A percentile compares a stretch with the other conserved stretches of the same genome.
phyloP scores from a whole-genome alignment of 2,113 vertebrate species.

The Triplophysa siluroides region DNA sequence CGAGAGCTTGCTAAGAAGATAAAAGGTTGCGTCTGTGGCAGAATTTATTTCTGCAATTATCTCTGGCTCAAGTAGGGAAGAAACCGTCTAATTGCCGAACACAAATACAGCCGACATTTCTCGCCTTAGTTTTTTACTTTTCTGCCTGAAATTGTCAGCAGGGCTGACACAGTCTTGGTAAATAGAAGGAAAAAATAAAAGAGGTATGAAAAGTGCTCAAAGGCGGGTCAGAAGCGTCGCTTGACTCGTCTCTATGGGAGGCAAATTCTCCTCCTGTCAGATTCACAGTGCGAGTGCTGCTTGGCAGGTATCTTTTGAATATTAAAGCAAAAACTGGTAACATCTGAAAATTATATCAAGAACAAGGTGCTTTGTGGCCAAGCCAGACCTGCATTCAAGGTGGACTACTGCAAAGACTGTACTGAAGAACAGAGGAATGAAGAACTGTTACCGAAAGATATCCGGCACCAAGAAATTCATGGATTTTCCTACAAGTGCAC shows the following conservation, averaged over 20 bases:
- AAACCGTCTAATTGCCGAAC: conserved; percentile 51
- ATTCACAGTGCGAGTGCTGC: background rate
- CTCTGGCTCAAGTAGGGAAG: conserved; percentile 23
- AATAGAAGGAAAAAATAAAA: conserved; percentile 43
- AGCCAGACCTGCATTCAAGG: too few species aligned
- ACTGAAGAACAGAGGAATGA: too few species aligned
- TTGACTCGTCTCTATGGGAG: background rate
- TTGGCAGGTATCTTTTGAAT: background rate
- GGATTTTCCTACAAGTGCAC: too few species aligned
- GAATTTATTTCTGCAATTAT: conserved; percentile 58
- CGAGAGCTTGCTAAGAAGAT: background rate
- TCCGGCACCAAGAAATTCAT: too few species aligned
- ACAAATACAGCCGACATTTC: conserved; percentile 35
- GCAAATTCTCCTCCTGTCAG: background rate
- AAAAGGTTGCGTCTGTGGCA: conserved; percentile 26
- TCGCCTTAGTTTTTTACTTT: conserved; percentile 35
- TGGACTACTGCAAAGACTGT: too few species aligned
- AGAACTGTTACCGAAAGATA: too few species aligned
- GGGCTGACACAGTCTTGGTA: conserved; percentile 30
- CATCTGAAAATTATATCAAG: background rate
- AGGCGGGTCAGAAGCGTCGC: background rate
- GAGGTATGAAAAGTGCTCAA: conserved; percentile 27
- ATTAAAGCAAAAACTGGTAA: background rate
- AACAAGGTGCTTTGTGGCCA: too few species aligned
- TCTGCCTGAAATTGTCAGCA: conserved; percentile 17